A percentile compares a stretch with the other conserved stretches of the same genome.
These are phyloP conservation scores for Glareola pratincola DNA, from an alignment of 2,113 vertebrate species.

Conservation along the genomic window DNA sequence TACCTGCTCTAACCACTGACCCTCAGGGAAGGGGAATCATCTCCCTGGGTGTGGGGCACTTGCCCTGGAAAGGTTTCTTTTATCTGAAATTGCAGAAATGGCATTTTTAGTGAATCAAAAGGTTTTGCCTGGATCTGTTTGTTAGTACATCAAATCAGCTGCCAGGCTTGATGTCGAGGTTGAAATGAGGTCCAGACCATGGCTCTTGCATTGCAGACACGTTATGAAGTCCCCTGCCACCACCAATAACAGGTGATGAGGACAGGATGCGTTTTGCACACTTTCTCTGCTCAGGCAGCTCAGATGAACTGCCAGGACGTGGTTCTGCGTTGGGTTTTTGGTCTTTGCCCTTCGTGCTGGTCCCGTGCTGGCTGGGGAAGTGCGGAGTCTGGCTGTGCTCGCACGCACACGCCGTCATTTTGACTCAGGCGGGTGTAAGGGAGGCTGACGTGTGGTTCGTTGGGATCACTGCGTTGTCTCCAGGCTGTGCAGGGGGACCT, in stretches of 20 bases:
- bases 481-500: neutral
- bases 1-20: neutral
- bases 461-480: neutral
- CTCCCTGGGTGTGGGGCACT: neutral
- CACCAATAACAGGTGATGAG: neutral
- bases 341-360: neutral
- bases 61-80: neutral
- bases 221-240: neutral
- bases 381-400: neutral
- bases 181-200: neutral
- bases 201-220: neutral
- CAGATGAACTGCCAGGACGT: neutral
- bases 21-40: neutral
- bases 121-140: neutral
- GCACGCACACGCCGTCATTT: rapidly evolving
- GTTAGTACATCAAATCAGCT: neutral
- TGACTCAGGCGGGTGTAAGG: rapidly evolving
- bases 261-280: neutral
- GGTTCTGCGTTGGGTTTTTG: neutral
- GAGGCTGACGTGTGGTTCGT: neutral
- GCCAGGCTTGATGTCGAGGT: neutral
- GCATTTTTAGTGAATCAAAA: neutral
- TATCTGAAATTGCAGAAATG: neutral
- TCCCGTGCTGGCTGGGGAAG: neutral
- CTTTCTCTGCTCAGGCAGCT: neutral